Base-by-base conservation (phyloP, 2,113 vertebrate species). In the Corythoichthys intestinalis region DNA sequence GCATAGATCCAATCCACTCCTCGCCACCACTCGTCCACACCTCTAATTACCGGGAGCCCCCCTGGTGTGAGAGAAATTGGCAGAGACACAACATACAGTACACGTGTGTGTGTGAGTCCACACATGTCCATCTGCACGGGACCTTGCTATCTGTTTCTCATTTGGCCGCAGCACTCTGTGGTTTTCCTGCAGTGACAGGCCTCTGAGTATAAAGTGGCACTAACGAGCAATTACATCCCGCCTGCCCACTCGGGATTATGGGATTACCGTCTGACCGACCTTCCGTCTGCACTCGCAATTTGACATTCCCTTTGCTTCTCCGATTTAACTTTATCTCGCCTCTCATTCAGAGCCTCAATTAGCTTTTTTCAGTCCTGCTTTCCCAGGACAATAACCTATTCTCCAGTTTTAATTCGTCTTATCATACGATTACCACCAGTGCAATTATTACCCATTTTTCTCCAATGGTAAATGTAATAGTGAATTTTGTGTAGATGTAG, bases 141-240 rank as follows among this genome's bases (percentile, higher is more conserved):
- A 88, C 68, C 78, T 28, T 58, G 76, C 83, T 88, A 83, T 87
- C 89, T 90, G 88, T 86, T 90, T 88, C 89, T 89, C 89, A 89
- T 90, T 90, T 88, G 39, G 59, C 65, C 20, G 7, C 67, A 7
- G 69, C 69, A 4, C 81, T 83, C 81, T 80, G 84, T 77, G 84
- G 82, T 85, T 89, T 85, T 84, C 80, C 71, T 77, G 76, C 83
- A 83, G 74, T 88, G 86, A 87, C 87, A 84, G 86, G 73, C 82
- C 77, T 82, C 71, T 48, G 69, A 85, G 82, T 87, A 84, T 78
- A 86, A 84, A 86, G 85, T 90, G 89, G 89, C 90, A 89, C 87
- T 92, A 92, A 91, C 87, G 78, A 90, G 88, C 89, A 91, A 90
- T 91, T 89, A 87, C 86, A 85, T 83, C 86, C 83, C 80, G 84